Evolutionary conservation across 1,140 invertebrate species (phyloP).

Genomic region (Drosophila chauvacae): DNA sequence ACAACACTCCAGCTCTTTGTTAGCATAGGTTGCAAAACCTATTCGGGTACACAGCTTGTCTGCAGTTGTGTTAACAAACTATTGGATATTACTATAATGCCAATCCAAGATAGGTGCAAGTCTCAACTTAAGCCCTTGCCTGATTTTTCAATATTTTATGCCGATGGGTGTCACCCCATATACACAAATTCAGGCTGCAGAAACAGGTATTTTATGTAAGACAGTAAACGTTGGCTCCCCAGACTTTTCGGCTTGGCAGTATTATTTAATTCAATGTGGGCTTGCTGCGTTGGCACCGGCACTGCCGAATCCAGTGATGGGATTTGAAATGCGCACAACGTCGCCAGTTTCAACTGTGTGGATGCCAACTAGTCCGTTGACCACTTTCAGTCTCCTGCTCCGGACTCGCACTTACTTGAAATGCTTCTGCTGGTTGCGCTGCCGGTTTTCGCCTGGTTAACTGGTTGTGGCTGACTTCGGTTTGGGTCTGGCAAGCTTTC

Average conservation of each 20-base stretch:
- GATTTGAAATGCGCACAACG: constrained; percentile 38
- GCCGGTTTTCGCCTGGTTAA: constrained; percentile 42
- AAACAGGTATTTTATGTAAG: constrained; percentile 78
- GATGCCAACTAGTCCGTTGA: constrained; percentile 15
- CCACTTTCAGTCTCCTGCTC: constrained; percentile 6
- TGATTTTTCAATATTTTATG: constrained; percentile 20
- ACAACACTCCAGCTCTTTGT: constrained; percentile 28
- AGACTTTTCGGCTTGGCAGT: constrained; percentile 20
- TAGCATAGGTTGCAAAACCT: constrained; percentile 11
- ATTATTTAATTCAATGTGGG: constrained; percentile 66
- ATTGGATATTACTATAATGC: too few species aligned
- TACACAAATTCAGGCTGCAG: constrained; percentile 6
- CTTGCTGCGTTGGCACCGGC: constrained; percentile 61
- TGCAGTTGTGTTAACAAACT: constrained; percentile 19
- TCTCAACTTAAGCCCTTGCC: constrained; percentile 11
- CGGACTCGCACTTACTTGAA: constrained; percentile 36
- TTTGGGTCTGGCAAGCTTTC: constrained; percentile 19
- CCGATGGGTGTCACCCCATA: constrained; percentile 23
- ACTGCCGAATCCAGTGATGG: constrained; percentile 12
- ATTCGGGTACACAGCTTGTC: constrained; percentile 39
- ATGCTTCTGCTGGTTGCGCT: constrained; percentile 10
- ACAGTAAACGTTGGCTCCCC: constrained; percentile 42
- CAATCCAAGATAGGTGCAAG: background rate
- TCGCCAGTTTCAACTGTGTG: constrained; percentile 19
- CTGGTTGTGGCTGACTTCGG: constrained; percentile 39